phyloP scores from a whole-genome alignment of 23 tunicate genomes.

The Botrylloides violaceus region DNA sequence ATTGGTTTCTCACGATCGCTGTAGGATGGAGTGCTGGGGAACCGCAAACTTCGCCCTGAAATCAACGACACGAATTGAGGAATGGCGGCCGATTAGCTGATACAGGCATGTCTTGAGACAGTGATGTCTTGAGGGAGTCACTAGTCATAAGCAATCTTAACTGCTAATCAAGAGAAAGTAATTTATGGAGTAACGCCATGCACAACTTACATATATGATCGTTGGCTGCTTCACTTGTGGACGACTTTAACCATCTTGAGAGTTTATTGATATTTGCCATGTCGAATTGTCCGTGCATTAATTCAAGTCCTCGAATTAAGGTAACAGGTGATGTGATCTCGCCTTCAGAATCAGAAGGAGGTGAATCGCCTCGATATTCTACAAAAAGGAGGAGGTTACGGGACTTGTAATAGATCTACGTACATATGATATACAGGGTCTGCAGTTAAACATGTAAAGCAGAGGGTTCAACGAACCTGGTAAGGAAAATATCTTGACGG shows the following conservation, averaged over 20 bases:
- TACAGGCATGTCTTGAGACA: too few relatives aligned
- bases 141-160: too few relatives aligned
- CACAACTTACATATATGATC: background rate
- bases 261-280: conserved; percentile 63
- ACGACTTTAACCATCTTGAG: conserved; percentile 82
- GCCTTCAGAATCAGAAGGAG: conserved; percentile 40
- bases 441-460: background rate
- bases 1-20: background rate
- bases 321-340: conserved; percentile 61
- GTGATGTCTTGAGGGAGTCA: too few relatives aligned
- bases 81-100: too few relatives aligned
- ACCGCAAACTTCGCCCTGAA: background rate
- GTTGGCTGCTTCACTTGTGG: conserved; percentile 5
- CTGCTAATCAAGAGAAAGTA: too few relatives aligned
- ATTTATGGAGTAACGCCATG: too few relatives aligned
- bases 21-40: background rate
- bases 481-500: conserved; percentile 62
- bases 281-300: conserved; percentile 62
- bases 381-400: background rate
- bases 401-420: too few relatives aligned
- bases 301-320: conserved; percentile 71
- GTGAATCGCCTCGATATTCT: conserved; percentile 45
- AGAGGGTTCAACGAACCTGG: conserved; percentile 43
- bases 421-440: background rate
- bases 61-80: too few relatives aligned